phyloP scores from a whole-genome alignment of 2,797 vertebrate genomes.

The Hybognathus amarus region DNA sequence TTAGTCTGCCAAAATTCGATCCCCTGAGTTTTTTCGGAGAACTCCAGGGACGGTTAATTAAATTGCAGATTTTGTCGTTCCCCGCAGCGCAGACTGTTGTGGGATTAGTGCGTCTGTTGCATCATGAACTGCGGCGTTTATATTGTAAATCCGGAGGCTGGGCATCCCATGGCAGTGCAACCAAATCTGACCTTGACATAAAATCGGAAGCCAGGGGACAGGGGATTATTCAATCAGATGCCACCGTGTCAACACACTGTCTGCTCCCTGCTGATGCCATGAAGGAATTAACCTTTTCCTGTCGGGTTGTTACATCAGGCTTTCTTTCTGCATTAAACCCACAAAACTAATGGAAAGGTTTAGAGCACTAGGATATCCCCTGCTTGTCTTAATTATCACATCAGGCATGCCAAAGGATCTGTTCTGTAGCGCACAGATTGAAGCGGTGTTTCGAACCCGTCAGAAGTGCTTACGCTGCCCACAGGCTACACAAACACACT shows the following conservation, averaged over 20 bases:
- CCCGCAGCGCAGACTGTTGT: constrained; percentile 6
- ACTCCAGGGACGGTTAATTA: constrained; percentile 3
- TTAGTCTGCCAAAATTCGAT: constrained; percentile 21
- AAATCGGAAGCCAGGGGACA: constrained; percentile 38
- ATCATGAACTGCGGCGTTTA: constrained; percentile 18
- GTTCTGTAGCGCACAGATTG: constrained; percentile 21
- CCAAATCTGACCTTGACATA: constrained; percentile 47
- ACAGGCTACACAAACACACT: constrained; percentile 66
- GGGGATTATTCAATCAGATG: constrained; percentile 49
- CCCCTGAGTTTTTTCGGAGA: constrained; percentile 15
- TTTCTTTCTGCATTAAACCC: constrained; percentile 39
- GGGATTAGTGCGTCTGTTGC: constrained; percentile 17
- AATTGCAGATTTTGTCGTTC: constrained; percentile 24
- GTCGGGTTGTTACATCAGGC: constrained; percentile 40
- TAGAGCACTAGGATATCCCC: constrained; percentile 1
- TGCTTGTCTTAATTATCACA: constrained; percentile 33
- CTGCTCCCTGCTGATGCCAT: not conserved
- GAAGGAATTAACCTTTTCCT: constrained; percentile 18
- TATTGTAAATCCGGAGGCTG: constrained; percentile 14
- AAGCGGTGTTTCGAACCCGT: constrained; percentile 38
- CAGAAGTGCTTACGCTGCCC: constrained; percentile 47
- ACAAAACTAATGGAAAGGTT: constrained; percentile 20
- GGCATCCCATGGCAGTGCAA: not conserved
- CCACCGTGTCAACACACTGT: constrained; percentile 32
- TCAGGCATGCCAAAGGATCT: constrained; percentile 14